phyloP scores from a whole-genome alignment of 2,113 vertebrate genomes.

The Monopterus albus region DNA sequence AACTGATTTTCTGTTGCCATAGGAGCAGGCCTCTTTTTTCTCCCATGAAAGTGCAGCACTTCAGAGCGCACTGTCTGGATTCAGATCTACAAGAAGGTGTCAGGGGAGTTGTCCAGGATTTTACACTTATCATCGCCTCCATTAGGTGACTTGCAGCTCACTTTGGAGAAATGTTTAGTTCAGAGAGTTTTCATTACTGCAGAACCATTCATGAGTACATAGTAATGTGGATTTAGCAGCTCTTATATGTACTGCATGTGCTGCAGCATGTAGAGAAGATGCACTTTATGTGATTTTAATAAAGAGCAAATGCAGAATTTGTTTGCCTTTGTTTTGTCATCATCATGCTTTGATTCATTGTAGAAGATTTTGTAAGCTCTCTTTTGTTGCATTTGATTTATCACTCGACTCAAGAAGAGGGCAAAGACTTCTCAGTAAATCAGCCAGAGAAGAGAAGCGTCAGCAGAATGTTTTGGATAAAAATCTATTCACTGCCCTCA shows the following conservation, averaged over 20 bases:
- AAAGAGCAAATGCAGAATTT: conserved; percentile 17
- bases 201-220: conserved; percentile 30
- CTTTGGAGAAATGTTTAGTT: conserved; percentile 62
- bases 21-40: conserved; percentile 72
- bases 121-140: conserved; percentile 60
- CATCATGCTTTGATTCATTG: conserved; percentile 18
- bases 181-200: conserved; percentile 45
- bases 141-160: conserved; percentile 74
- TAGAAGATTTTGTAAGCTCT: conserved; percentile 28
- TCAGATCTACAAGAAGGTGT: conserved; percentile 71
- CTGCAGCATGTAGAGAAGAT: conserved; percentile 13
- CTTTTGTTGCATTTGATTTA: conserved; percentile 49
- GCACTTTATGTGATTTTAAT: neutral
- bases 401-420: conserved; percentile 8
- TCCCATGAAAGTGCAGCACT: conserved; percentile 70
- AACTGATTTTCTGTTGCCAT: conserved; percentile 81
- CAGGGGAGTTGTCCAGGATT: conserved; percentile 77
- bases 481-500: conserved; percentile 12
- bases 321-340: conserved; percentile 17
- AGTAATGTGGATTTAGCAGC: conserved; percentile 48
- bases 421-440: conserved; percentile 54
- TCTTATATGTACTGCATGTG: conserved; percentile 14
- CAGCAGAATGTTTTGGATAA: conserved; percentile 29
- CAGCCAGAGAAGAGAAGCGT: conserved; percentile 45
- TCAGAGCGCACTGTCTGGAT: conserved; percentile 68